These are phyloP conservation scores for Hypomecis atomaria DNA, from an alignment of 2,888 invertebrate species.

Conservation along the genomic window DNA sequence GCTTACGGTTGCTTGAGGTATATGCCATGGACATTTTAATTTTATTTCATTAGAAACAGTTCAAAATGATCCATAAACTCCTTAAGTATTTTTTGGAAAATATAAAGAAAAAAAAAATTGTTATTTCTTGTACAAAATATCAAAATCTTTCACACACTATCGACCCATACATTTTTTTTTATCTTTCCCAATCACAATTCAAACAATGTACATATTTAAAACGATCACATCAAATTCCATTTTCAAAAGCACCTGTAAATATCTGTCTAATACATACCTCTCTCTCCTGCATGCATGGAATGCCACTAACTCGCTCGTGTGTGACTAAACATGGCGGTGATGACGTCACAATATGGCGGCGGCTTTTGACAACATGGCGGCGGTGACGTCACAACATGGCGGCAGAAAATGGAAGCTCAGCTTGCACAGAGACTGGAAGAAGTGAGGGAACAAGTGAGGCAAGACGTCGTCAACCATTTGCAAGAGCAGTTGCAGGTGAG, in stretches of 20 bases:
- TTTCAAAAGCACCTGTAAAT: conserved; percentile 48
- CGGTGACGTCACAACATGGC: conserved; percentile 38
- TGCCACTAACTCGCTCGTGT: conserved; percentile 76
- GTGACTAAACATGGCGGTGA: conserved; percentile 62
- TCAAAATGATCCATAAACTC: too few species aligned
- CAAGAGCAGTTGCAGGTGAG: conserved; percentile 90
- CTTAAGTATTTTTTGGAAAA: too few species aligned
- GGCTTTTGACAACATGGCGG: conserved; percentile 37
- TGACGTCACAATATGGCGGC: conserved; percentile 36
- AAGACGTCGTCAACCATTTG: conserved; percentile 88
- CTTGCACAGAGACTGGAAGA: conserved; percentile 57
- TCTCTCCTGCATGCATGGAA: conserved; percentile 75
- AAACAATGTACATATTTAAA: conserved; percentile 8
- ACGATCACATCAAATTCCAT: conserved; percentile 33
- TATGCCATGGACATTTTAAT: not conserved
- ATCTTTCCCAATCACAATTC: conserved; percentile 31
- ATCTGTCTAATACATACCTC: conserved; percentile 43
- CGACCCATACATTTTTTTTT: conserved; percentile 19
- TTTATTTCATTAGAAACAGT: not conserved
- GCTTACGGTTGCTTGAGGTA: conserved; percentile 59
- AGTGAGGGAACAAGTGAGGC: conserved; percentile 82
- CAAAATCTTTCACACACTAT: conserved; percentile 26
- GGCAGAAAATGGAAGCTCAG: conserved; percentile 57
- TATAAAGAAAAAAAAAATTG: too few species aligned
- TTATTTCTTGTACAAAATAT: conserved; percentile 8